Evolutionary conservation across 2,797 vertebrate species (phyloP), one percentile per base, ranked within the genome.

Genomic region (Cuculus canorus): DNA sequence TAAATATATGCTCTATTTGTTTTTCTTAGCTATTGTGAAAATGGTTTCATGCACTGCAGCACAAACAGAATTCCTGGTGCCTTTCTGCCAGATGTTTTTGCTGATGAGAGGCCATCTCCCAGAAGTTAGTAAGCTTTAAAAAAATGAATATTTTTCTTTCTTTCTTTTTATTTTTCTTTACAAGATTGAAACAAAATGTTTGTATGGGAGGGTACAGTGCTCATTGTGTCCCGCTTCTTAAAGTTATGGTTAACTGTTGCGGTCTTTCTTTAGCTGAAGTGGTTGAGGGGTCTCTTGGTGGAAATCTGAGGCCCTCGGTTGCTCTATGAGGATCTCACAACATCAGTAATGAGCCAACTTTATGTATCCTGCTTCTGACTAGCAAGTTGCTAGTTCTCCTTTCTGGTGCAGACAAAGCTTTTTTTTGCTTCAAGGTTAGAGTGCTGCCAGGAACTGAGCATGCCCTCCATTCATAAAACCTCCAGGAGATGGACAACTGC

Each of bases 21-120:
- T 97, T 84, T 96, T 80, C 96, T 48, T 87, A 99, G 99, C 96
- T 98, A 99, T 97, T 99, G 99, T 92, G 99, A 99, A 96, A 98
- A 98, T 1, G 99, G 99, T 39, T 96, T 98, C 89, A 99, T 99
- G 99, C 98, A 94, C 81, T 99, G 99, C 73, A 99, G 98, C 91
- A 97, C 98, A 11, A 97, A 96, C 32, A 98, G 98, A 91, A 85
- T 37, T 69, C 97, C 98, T 0, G 97, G 98, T 37, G 95, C 90
- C 82, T 97, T 98, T 95, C 94, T 99, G 79, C 98, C 98, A 24
- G 98, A 98, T 57, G 61, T 98, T n/a, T 98, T 98, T 86, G 97
- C 98, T 86, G 96, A 98, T 11, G 97, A 98, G 52, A 92, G 96
- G 32, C 95, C 98, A 48, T 97, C 98, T 83, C 97, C 98, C 86